These are phyloP conservation scores for Sabatieria punctata DNA, from an alignment of 2,888 invertebrate genomes.

Conservation along the genomic window DNA sequence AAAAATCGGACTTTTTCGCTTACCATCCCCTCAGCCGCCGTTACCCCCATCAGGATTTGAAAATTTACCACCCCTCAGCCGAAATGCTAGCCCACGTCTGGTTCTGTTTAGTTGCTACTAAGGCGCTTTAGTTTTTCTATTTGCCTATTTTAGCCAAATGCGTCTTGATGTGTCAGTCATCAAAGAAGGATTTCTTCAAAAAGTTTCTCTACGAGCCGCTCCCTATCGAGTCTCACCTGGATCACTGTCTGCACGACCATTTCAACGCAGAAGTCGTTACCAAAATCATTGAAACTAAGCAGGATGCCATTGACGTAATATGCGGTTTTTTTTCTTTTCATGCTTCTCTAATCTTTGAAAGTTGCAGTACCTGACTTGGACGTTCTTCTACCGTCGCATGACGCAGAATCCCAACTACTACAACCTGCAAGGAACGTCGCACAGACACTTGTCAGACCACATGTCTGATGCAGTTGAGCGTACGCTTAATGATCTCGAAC, in stretches of 20 bases:
- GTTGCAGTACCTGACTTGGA: constrained; percentile 77
- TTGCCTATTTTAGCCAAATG: constrained; percentile 44
- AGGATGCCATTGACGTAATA: constrained; percentile 85
- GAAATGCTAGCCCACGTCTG: too few species aligned
- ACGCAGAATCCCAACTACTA: constrained; percentile 99
- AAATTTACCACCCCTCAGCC: too few species aligned
- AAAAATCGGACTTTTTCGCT: too few species aligned
- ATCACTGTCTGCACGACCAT: constrained; percentile 94
- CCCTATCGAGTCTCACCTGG: constrained; percentile 91
- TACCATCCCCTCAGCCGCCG: too few species aligned
- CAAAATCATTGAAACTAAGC: constrained; percentile 98
- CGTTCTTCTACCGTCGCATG: constrained; percentile 81
- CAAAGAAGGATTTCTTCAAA: constrained; percentile 95
- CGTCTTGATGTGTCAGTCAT: constrained; percentile 85
- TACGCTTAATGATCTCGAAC: constrained; percentile 78
- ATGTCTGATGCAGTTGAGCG: constrained; percentile 92
- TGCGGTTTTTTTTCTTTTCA: constrained; percentile 7
- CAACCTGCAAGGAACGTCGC: constrained; percentile 77
- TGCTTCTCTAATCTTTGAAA: background rate
- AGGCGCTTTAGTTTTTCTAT: background rate
- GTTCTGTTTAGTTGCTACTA: too few species aligned
- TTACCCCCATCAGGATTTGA: too few species aligned
- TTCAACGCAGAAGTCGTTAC: constrained; percentile 99
- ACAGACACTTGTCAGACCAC: constrained; percentile 92
- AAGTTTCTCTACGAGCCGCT: constrained; percentile 91